Conservation (phyloP, 2,797 vertebrate genomes). For the Salarias fasciatus region DNA sequence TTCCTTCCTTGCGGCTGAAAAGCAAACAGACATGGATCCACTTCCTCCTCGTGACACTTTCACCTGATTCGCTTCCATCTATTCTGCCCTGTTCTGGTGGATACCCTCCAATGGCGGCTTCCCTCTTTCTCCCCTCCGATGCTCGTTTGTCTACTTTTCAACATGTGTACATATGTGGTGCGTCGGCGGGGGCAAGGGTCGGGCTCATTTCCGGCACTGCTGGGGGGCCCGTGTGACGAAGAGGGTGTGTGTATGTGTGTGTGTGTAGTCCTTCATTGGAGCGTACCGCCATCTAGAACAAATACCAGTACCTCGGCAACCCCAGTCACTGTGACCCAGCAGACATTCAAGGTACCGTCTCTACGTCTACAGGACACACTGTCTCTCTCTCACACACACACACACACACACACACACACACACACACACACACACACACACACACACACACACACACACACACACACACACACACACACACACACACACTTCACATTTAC, state of each 20-base stretch:
- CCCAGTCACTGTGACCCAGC: slow-evolving; percentile 76
- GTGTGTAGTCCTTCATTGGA: slow-evolving; percentile 75
- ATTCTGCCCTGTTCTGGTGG: slow-evolving; percentile 45
- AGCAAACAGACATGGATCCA: slow-evolving; percentile 12
- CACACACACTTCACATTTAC: slow-evolving; percentile 30
- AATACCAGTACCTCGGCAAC: slow-evolving; percentile 77
- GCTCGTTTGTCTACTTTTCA: slow-evolving; percentile 38
- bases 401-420: slow-evolving; percentile 7
- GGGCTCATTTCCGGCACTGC: slow-evolving; percentile 61
- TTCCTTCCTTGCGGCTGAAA: neutral
- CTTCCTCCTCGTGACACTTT: slow-evolving; percentile 11
- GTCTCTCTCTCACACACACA: slow-evolving; percentile 16
- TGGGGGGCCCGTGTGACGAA: slow-evolving; percentile 35
- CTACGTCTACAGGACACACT: slow-evolving; percentile 62
- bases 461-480: slow-evolving; percentile 1
- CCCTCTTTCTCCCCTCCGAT: slow-evolving; percentile 37
- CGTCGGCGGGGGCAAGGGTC: slow-evolving; percentile 56
- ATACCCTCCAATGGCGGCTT: slow-evolving; percentile 37
- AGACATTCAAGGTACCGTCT: slow-evolving; percentile 76
- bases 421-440: slow-evolving; percentile 15
- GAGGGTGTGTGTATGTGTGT: slow-evolving; percentile 53
- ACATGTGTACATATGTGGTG: slow-evolving; percentile 65
- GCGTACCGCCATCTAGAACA: slow-evolving; percentile 75
- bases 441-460: slow-evolving; percentile 21
- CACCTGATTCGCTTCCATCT: slow-evolving; percentile 26